Evolutionary conservation across 2,113 vertebrate species (phyloP).

Genomic region (Limnothrissa miodon): DNA sequence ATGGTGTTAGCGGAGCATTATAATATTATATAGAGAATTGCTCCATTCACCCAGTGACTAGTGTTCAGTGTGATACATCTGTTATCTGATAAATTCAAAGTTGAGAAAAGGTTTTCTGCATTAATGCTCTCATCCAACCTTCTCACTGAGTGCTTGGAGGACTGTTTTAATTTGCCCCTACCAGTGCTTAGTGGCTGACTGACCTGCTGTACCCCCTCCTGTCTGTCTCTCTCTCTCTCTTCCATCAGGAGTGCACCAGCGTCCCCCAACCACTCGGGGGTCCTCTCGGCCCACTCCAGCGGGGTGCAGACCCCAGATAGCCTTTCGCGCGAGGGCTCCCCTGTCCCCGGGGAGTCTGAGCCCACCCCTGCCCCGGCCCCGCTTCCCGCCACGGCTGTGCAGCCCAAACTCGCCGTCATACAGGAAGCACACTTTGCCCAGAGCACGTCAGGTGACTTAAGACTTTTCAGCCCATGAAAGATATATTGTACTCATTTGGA

Average conservation of each 20-base stretch:
- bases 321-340: conserved; percentile 93
- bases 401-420: conserved; percentile 93
- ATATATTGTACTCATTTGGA: no score
- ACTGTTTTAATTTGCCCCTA: not conserved
- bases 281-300: conserved; percentile 93
- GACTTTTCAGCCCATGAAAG: no score
- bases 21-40: no score
- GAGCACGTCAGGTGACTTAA: conserved; percentile 85
- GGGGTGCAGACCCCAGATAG: conserved; percentile 95
- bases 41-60: no score
- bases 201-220: not conserved
- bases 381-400: conserved; percentile 60
- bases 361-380: conserved; percentile 72
- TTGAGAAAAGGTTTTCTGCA: not conserved
- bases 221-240: no score
- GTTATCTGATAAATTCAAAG: no score
- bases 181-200: not conserved
- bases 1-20: no score
- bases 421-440: conserved; percentile 95
- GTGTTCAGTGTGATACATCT: not conserved
- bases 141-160: not conserved
- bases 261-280: conserved; percentile 93
- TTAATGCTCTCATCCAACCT: no score
- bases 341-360: conserved; percentile 88
- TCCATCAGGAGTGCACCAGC: conserved; percentile 88